These are phyloP conservation scores for Corynorhinus townsendii DNA, from an alignment of 2,113 vertebrate genomes.

Conservation along the genomic window DNA sequence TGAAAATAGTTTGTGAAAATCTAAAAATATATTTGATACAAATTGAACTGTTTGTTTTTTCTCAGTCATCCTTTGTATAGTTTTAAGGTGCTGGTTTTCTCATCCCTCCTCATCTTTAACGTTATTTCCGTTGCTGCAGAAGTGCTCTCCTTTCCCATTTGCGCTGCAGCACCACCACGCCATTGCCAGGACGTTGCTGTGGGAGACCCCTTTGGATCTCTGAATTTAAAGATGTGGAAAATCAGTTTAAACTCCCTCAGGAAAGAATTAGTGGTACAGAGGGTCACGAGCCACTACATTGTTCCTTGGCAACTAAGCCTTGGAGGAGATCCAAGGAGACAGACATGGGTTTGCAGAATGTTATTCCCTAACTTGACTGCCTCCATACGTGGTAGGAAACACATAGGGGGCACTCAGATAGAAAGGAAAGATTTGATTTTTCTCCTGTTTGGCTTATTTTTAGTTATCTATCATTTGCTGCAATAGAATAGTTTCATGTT, in stretches of 20 bases:
- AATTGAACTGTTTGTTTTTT: not conserved
- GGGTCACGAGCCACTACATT: not conserved
- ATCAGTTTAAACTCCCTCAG: conserved; percentile 32
- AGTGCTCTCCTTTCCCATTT: not conserved
- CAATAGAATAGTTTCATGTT: not conserved
- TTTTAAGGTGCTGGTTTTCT: not conserved
- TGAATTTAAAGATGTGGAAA: conserved; percentile 32
- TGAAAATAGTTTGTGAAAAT: not conserved
- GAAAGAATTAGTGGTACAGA: conserved; percentile 16
- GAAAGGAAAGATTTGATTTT: not conserved
- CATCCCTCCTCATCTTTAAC: not conserved
- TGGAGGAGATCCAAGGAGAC: conserved; percentile 29
- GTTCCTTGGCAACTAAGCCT: not conserved
- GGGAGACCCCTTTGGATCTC: not conserved
- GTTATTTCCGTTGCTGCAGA: not conserved
- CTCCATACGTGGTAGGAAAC: not conserved
- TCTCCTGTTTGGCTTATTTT: not conserved
- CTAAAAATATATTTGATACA: not conserved
- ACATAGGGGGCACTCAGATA: not conserved
- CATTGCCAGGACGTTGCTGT: not conserved
- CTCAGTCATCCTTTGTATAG: not conserved
- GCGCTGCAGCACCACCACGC: accelerated
- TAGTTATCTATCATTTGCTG: not conserved
- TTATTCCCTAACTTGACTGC: not conserved
- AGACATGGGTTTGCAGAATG: not conserved